These are phyloP conservation scores for Ridgeia piscesae DNA, from an alignment of 1,140 invertebrate genomes.

Conservation along the genomic window DNA sequence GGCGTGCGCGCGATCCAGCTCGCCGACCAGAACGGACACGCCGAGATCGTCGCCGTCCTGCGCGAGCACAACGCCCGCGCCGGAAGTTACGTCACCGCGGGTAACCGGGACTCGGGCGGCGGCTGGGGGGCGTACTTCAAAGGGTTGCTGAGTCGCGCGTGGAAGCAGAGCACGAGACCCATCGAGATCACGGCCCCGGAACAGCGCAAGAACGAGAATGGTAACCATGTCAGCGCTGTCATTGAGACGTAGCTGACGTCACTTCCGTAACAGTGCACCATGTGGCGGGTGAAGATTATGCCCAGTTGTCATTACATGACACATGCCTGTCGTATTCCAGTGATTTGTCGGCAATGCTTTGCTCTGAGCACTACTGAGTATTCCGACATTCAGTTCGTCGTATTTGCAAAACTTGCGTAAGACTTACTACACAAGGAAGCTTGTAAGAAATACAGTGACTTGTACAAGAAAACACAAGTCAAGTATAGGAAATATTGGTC, in stretches of 20 bases:
- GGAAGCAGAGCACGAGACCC: slow-evolving; percentile 19
- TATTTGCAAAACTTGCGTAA: not conserved
- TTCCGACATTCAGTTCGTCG: not conserved
- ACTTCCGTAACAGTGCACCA: not conserved
- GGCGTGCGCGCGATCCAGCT: slow-evolving; percentile 26
- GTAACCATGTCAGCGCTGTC: not conserved
- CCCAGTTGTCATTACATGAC: not conserved
- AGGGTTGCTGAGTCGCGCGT: slow-evolving; percentile 22
- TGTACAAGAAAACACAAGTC: not conserved
- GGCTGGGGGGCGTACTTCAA: slow-evolving; percentile 30
- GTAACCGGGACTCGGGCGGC: not conserved
- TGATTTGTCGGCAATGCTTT: not conserved
- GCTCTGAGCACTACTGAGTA: not conserved
- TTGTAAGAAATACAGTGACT: not conserved
- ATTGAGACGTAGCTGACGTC: not conserved
- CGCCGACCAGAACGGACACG: slow-evolving; percentile 30
- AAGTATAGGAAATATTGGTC: not conserved
- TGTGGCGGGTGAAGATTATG: not conserved
- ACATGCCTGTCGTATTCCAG: not conserved
- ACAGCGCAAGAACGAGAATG: not conserved
- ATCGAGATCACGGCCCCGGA: not conserved
- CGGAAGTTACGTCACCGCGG: slow-evolving; percentile 8
- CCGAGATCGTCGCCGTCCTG: slow-evolving; percentile 29
- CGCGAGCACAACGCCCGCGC: not conserved
- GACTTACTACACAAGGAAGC: not conserved